phyloP scores from a whole-genome alignment of 2,797 vertebrate species.

The Diplodus sargus region DNA sequence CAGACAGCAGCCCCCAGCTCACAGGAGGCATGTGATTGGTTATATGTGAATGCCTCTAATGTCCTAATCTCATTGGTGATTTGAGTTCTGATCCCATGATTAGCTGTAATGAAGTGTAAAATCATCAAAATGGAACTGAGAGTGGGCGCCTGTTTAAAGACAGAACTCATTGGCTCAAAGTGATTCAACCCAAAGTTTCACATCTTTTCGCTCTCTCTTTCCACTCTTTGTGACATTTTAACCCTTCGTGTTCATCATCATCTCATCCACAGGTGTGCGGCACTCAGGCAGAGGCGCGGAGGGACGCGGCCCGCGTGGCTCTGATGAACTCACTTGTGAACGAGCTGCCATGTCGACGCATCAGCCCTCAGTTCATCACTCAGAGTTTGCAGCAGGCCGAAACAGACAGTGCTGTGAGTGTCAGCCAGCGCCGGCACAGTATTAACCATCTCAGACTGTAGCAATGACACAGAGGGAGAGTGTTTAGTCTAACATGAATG shows the following conservation, averaged over 20 bases:
- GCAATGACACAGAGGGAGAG: not conserved
- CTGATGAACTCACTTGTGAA: constrained; percentile 95
- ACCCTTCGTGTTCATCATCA: not conserved
- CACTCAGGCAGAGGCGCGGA: constrained; percentile 91
- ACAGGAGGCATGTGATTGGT: constrained; percentile 67
- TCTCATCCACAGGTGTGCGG: constrained; percentile 84
- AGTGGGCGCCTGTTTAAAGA: not conserved
- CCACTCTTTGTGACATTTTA: not conserved
- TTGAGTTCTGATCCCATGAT: constrained; percentile 72
- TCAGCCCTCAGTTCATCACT: constrained; percentile 90
- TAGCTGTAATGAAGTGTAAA: constrained; percentile 63
- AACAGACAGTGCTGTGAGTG: constrained; percentile 87
- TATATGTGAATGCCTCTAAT: constrained; percentile 67
- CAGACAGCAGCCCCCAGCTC: constrained; percentile 52
- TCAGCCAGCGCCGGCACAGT: not conserved
- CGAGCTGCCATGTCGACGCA: constrained; percentile 89
- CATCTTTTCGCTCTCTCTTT: not conserved
- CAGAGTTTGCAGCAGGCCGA: constrained; percentile 89
- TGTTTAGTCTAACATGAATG: constrained; percentile 5
- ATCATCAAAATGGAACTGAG: constrained; percentile 30
- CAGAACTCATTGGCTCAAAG: not conserved
- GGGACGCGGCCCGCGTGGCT: constrained; percentile 92
- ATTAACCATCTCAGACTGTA: not conserved
- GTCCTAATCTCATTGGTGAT: constrained; percentile 63
- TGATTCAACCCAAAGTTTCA: not conserved